Percentiles rank a stretch among this genome's conserved stretches.
These are phyloP conservation scores for Ifrita kowaldi DNA, from an alignment of 2,113 vertebrate genomes.

Conservation along the genomic window DNA sequence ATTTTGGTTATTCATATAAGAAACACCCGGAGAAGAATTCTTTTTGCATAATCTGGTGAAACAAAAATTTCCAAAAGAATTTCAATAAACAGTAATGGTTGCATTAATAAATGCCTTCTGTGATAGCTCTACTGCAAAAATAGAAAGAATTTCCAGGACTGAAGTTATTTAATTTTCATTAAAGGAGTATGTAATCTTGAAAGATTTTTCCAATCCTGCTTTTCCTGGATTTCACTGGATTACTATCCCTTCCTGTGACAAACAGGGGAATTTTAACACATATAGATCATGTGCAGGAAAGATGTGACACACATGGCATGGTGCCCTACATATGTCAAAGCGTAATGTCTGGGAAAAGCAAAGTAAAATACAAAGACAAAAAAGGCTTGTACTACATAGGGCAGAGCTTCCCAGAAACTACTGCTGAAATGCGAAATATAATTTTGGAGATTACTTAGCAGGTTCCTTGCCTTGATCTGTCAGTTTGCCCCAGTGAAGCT, in stretches of 20 bases:
- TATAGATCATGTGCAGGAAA: not conserved
- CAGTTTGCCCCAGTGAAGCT: not conserved
- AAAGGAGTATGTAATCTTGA: not conserved
- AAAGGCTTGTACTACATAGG: not conserved
- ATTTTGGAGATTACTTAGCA: not conserved
- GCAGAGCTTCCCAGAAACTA: not conserved
- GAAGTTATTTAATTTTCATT: not conserved
- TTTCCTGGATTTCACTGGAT: conserved; percentile 16
- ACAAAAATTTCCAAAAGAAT: not conserved
- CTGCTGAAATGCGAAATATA: not conserved
- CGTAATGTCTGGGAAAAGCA: not conserved
- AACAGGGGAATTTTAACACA: not conserved
- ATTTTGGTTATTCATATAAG: not conserved
- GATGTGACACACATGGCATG: not conserved
- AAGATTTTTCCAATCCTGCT: not conserved
- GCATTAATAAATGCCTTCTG: not conserved
- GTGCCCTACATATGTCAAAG: not conserved
- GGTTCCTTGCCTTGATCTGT: not conserved
- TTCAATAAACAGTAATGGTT: not conserved
- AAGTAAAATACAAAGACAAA: not conserved
- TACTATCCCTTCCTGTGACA: not conserved
- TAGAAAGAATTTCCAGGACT: not conserved
- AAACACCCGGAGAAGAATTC: not conserved
- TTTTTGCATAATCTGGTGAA: not conserved
- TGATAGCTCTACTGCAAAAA: not conserved